Conservation (phyloP, 2,797 vertebrate species). For the Anolis apletophallus region DNA sequence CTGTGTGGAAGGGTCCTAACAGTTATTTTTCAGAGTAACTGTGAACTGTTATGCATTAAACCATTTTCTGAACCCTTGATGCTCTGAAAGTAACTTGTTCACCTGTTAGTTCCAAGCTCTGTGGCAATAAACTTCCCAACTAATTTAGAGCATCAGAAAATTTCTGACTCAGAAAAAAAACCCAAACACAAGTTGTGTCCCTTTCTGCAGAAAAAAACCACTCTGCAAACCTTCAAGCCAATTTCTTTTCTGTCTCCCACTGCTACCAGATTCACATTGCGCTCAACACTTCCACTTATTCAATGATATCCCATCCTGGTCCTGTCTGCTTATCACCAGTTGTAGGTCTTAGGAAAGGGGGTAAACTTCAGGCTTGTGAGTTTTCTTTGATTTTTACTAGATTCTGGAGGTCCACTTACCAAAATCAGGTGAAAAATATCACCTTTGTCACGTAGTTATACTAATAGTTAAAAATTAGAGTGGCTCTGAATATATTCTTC, state of each 20-base stretch:
- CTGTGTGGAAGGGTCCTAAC: too few relatives aligned
- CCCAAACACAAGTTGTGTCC: not conserved
- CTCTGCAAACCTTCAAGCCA: not conserved
- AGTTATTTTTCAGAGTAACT: too few relatives aligned
- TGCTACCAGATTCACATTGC: not conserved
- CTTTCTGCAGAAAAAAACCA: not conserved
- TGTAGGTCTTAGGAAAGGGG: not conserved
- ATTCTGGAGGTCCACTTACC: too few relatives aligned
- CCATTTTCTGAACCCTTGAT: too few relatives aligned
- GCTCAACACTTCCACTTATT: not conserved
- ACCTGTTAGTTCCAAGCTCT: too few relatives aligned
- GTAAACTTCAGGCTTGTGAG: not conserved
- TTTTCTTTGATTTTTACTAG: not conserved
- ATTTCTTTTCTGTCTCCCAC: not conserved
- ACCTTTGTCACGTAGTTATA: not conserved
- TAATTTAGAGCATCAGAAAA: not conserved
- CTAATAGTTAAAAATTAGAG: not conserved
- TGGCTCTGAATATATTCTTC: not conserved
- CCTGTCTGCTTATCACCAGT: not conserved
- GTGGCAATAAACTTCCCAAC: not conserved
- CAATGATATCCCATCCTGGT: not conserved
- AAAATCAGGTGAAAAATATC: not conserved
- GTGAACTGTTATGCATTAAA: too few relatives aligned
- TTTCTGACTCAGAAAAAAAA: not conserved
- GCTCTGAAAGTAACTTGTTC: too few relatives aligned